Conservation (phyloP, 2,888 invertebrate species). For the Aphidoletes aphidimyza region DNA sequence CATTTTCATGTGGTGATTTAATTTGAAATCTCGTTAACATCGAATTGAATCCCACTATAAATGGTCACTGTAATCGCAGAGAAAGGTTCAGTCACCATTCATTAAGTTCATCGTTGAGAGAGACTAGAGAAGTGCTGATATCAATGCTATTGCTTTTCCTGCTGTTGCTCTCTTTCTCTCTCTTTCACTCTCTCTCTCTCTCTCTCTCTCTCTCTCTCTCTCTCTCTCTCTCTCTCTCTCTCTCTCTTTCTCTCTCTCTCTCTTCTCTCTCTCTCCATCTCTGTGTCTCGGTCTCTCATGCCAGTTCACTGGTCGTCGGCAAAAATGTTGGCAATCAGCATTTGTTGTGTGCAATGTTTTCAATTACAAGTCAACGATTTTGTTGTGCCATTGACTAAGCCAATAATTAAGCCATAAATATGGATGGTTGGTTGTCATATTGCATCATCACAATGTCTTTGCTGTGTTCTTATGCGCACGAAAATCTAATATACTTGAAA, state of each 20-base stretch:
- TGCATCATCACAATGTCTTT: slow-evolving; percentile 27
- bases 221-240: too few species aligned
- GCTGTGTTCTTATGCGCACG: too few species aligned
- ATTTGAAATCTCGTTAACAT: slow-evolving; percentile 30
- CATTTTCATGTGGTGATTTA: neutral
- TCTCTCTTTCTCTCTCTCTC: too few species aligned
- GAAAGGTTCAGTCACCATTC: neutral
- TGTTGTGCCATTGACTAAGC: neutral
- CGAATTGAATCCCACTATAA: neutral
- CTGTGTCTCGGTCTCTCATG: neutral
- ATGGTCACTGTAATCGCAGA: neutral
- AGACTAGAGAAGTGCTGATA: neutral
- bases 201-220: neutral
- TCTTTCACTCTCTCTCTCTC: neutral
- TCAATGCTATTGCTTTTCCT: neutral
- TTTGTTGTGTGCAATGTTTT: neutral
- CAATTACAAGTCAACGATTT: neutral
- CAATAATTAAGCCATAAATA: slow-evolving; percentile 17
- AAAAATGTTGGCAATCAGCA: neutral
- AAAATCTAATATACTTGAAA: too few species aligned
- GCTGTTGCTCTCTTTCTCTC: too few species aligned
- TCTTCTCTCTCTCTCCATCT: too few species aligned
- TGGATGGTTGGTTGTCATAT: slow-evolving; percentile 1
- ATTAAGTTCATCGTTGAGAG: neutral
- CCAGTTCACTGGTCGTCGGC: neutral